phyloP scores from a whole-genome alignment of 2,113 vertebrate genomes.

The Scopus umbretta region DNA sequence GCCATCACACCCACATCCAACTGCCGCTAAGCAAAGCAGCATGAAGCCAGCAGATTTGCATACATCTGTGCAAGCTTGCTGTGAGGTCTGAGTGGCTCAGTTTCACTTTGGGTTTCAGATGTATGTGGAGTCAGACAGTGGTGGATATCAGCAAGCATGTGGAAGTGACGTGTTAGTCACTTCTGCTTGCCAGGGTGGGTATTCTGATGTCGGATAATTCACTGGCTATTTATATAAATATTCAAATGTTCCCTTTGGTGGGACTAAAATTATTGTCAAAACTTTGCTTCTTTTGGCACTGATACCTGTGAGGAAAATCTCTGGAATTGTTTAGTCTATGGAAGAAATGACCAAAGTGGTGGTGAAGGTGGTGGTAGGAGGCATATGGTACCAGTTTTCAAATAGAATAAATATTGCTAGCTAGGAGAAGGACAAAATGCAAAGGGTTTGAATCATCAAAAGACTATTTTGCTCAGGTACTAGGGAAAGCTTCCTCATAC shows the following conservation, averaged over 20 bases:
- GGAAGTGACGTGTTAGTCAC: not conserved
- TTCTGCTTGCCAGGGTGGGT: not conserved
- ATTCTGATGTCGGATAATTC: not conserved
- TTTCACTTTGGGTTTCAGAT: not conserved
- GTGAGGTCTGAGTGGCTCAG: not conserved
- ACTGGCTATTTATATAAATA: not conserved
- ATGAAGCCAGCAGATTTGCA: not conserved
- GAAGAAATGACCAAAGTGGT: not conserved
- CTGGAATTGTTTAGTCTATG: not conserved
- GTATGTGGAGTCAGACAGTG: not conserved
- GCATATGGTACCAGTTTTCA: not conserved
- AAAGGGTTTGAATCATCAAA: not conserved
- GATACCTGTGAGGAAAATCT: not conserved
- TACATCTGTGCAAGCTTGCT: not conserved
- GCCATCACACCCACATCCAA: not conserved
- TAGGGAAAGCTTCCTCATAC: not conserved
- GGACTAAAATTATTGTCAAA: not conserved
- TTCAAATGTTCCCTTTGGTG: not conserved
- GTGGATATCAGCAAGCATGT: not conserved
- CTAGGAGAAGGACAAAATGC: not conserved
- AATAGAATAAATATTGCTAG: not conserved
- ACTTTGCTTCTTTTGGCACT: slow-evolving; percentile 5
- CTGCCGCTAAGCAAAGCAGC: not conserved
- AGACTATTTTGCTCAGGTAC: not conserved
- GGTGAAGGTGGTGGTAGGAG: not conserved